Conservation (phyloP, 2,797 vertebrate genomes). For the Spatula versicolor region DNA sequence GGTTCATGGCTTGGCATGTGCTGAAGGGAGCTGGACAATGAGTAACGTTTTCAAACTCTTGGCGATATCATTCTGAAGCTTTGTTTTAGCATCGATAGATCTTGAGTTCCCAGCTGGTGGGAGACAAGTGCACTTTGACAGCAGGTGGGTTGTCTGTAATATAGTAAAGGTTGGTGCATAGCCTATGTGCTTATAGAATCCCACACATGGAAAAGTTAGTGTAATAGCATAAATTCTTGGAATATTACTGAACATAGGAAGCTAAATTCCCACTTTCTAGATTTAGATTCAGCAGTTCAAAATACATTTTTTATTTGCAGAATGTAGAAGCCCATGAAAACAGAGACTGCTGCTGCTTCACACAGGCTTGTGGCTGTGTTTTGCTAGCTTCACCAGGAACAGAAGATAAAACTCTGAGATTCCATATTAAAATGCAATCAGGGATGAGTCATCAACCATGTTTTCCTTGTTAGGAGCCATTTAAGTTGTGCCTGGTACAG, state of each 20-base stretch:
- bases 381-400: neutral
- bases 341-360: accelerated
- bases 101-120: neutral
- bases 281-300: neutral
- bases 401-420: neutral
- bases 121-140: neutral
- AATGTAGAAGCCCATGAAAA: neutral
- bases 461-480: slow-evolving; percentile 38
- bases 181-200: neutral
- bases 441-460: slow-evolving; percentile 6
- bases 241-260: neutral
- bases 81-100: neutral
- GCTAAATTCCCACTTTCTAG: neutral
- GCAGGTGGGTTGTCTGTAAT: neutral
- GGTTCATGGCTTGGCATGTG: neutral
- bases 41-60: neutral
- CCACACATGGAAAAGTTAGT: neutral
- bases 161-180: neutral
- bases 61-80: neutral
- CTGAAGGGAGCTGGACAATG: neutral
- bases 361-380: neutral
- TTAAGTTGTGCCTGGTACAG: slow-evolving; percentile 26
- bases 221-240: neutral
- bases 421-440: slow-evolving; percentile 8
- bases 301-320: neutral